Evolutionary conservation across 2,797 vertebrate genomes (phyloP), one percentile per base, ranked within the genome.

Genomic region (Micropoecilia bifurca): DNA sequence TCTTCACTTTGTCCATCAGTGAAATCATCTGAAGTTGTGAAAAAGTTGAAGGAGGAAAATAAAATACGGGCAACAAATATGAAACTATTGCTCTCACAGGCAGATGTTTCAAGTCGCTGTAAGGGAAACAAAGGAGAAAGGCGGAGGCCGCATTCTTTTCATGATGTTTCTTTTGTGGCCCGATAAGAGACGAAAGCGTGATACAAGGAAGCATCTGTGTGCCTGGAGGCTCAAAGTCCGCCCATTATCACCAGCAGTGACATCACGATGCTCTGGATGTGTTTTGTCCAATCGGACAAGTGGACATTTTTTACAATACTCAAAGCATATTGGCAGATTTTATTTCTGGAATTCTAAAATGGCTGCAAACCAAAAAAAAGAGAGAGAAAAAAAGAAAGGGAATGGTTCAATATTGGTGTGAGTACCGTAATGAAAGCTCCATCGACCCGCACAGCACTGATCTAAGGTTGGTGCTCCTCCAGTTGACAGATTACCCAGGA

Each of bases 401-500:
- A 66, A 80, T 3, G 4, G 3, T 20, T 68, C 41, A 45, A 69
- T 45, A n/a, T n/a, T 81, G 84, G 87, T 76, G 79, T 63, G 69
- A 87, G 84, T 61, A 50, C 76, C 50, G 82, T 87, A 89, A 80
- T 88, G 81, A 90, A 83, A 87, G 84, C 78, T 13, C 7, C 82
- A 92, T 92, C 81, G 88, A 93, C 91, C 90, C 6, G 1, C 66
- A 28, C 69, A 85, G 80, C 80, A 80, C 80, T 79, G 85, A 91
- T 91, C 84, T 82, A 84, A 90, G 83, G 83, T 79, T 88, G 89
- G 83, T 81, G 87, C 90, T 89, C 39, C 90, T 82, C 53, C 83
- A 25, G 82, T 77, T 16, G 73, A 86, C 88, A 91, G 81, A 89
- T 91, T 93, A 91, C 92, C 91, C 92, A 86, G 89, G 86, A 92